phyloP scores from a whole-genome alignment of 2,888 invertebrate genomes.

The Drosophila basisetae region DNA sequence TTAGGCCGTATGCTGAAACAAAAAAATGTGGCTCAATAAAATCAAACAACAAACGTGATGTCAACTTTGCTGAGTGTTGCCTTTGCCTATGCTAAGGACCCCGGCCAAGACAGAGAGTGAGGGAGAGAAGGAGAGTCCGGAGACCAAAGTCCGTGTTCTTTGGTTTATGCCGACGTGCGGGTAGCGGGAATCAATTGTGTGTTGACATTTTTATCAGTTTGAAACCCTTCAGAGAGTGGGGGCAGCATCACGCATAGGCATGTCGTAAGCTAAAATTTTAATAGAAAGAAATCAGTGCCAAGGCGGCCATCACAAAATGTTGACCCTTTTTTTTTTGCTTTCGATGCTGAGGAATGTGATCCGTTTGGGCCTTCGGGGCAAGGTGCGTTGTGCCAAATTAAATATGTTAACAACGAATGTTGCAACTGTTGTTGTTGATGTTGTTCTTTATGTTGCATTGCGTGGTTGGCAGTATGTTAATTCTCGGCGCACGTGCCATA shows the following conservation, averaged over 20 bases:
- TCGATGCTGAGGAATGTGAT: conserved; percentile 33
- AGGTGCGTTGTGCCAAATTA: conserved; percentile 69
- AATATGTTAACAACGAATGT: conserved; percentile 68
- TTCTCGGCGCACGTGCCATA: conserved; percentile 63
- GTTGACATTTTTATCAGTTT: conserved; percentile 79
- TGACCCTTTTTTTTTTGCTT: conserved; percentile 63
- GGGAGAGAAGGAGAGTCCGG: neutral
- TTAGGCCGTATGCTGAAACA: conserved; percentile 39
- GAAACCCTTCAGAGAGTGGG: conserved; percentile 29
- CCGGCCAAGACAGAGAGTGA: neutral
- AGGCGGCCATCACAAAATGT: conserved; percentile 53
- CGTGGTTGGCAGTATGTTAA: conserved; percentile 54
- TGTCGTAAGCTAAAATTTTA: conserved; percentile 68
- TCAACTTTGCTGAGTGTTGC: conserved; percentile 44
- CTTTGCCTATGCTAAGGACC: conserved; percentile 15
- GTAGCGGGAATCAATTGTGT: conserved; percentile 77
- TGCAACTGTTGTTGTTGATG: conserved; percentile 34
- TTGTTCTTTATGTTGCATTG: conserved; percentile 54
- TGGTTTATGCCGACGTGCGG: conserved; percentile 22
- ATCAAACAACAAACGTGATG: conserved; percentile 78
- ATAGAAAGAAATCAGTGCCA: conserved; percentile 72
- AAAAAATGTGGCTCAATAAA: conserved; percentile 74
- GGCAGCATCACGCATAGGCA: conserved; percentile 61
- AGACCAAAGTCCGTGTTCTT: neutral
- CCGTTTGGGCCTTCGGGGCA: conserved; percentile 29